Evolutionary conservation across 2,113 vertebrate genomes (phyloP), one percentile per base, ranked within the genome.

Genomic region (Mus musculus): DNA sequence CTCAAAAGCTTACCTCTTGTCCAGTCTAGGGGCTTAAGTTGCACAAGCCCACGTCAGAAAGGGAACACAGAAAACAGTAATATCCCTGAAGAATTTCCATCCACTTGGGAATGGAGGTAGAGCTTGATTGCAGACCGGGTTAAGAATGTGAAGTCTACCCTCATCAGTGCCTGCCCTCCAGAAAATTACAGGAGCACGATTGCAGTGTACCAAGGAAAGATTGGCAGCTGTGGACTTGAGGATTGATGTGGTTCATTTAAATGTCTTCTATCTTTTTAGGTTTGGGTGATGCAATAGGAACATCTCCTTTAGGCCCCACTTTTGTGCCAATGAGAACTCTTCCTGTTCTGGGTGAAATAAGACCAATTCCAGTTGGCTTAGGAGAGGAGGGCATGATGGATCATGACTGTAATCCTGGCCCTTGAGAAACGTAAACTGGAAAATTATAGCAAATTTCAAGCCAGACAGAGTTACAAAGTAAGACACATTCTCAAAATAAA

Each of bases 1-100:
- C 90, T 97, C 94, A 93, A 96, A 98, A 97, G 94, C 13, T 98
- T 96, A 3, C 95, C 91, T 96, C 95, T 97, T 56, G 86, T 80
- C 88, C 89, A 59, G 95, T 63, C 96, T 94, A 89, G 88, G 42
- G 20, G 22, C 39, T 52, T 86, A 91, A 73, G 89, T 22, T 97
- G 92, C 82, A 92, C 75, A 30, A 94, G 56, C 54, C 65, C 81
- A 42, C 78, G 69, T 67, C 52, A 65, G 82, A 59, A 39, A 88
- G 5, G 54, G 30, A 86, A 67, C 87, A 80, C 49, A 36, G 5
- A 46, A 94, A 95, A 93, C 75, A 82, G 61, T 91, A 88, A 97
- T 54, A 56, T 80, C 36, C 76, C 36, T 17, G 14, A 81, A 61
- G 91, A 93, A 28, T 84, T 89, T 89, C 92, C 73, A 81, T 65